Conservation (phyloP, 2,113 vertebrate genomes). For the Oxygymnocypris stewartii region DNA sequence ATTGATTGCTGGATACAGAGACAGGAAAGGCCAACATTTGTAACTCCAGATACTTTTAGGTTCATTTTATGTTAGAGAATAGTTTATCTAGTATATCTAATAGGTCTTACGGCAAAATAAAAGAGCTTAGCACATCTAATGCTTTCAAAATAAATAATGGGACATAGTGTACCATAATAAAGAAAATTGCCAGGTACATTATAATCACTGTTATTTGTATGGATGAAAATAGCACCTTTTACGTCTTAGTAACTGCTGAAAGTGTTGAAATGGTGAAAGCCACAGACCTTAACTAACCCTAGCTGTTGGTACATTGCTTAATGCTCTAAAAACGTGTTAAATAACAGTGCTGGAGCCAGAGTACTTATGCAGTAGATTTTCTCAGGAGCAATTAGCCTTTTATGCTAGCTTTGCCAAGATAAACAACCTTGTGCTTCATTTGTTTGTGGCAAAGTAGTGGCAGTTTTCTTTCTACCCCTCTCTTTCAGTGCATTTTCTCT, state of each 20-base stretch:
- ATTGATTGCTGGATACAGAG: background rate
- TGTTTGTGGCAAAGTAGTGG: constrained; percentile 44
- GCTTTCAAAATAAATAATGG: background rate
- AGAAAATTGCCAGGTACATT: background rate
- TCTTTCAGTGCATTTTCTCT: constrained; percentile 10
- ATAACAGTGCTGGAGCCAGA: constrained; percentile 47
- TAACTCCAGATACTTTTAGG: background rate
- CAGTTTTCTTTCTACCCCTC: constrained; percentile 8
- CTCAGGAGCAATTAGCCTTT: constrained; percentile 51
- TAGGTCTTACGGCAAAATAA: background rate
- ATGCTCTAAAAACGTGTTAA: constrained; percentile 47
- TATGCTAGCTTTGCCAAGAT: constrained; percentile 55
- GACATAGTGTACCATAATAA: background rate
- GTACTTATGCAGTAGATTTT: constrained; percentile 47
- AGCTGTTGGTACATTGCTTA: constrained; percentile 44
- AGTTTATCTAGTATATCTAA: background rate
- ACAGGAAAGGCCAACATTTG: background rate
- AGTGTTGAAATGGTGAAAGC: constrained; percentile 26
- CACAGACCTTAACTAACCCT: constrained; percentile 32
- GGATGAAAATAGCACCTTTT: constrained; percentile 2
- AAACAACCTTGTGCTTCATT: constrained; percentile 50
- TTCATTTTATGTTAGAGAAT: background rate
- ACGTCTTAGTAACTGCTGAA: background rate
- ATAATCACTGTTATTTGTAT: background rate
- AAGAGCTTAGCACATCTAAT: background rate